Evolutionary conservation across 2,888 invertebrate species (phyloP).

Genomic region (Ypsolopha sequella): DNA sequence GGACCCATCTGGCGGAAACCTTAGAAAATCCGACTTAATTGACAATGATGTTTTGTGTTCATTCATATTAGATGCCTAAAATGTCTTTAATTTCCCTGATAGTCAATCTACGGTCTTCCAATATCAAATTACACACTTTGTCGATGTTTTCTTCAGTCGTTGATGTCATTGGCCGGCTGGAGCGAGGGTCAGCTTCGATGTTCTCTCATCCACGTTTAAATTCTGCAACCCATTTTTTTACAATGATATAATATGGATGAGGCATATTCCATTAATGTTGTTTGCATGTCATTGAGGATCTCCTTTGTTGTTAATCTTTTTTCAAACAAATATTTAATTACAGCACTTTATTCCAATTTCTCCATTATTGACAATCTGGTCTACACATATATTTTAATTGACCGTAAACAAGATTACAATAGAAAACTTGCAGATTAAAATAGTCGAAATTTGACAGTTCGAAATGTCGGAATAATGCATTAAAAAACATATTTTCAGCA

Average conservation of each 20-base stretch:
- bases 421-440: no score
- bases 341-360: neutral
- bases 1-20: neutral
- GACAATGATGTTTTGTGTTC: constrained; percentile 5
- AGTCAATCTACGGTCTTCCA: constrained; percentile 11
- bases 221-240: constrained; percentile 12
- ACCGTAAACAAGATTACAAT: no score
- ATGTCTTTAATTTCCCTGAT: constrained; percentile 10
- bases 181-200: no score
- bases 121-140: neutral
- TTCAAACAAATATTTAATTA: neutral
- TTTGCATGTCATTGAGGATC: neutral
- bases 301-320: neutral
- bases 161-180: constrained; percentile 8
- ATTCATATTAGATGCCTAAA: constrained; percentile 10
- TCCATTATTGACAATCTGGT: no score
- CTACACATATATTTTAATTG: no score
- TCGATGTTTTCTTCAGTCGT: constrained; percentile 11
- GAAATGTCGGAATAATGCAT: no score
- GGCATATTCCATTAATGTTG: neutral
- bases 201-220: constrained; percentile 12
- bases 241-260: constrained; percentile 10
- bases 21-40: constrained; percentile 4
- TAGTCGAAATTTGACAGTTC: no score
- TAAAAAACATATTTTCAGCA: no score